Evolutionary conservation across 1,140 invertebrate genomes (phyloP).

Genomic region (Macrostomum lignano): DNA sequence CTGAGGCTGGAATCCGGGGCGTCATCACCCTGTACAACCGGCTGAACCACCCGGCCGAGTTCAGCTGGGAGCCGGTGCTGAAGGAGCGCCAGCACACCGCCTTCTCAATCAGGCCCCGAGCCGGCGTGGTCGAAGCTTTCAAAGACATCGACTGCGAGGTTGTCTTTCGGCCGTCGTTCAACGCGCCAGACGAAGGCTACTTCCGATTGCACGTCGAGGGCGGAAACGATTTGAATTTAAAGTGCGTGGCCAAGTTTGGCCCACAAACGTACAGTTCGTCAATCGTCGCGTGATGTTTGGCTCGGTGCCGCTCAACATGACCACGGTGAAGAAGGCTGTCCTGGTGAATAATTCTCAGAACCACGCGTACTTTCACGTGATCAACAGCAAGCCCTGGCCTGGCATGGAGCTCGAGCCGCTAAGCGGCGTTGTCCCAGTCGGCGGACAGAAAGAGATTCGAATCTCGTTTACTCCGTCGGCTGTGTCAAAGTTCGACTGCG

Average conservation of each 20-base stretch:
- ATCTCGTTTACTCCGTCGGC: slow-evolving; percentile 18
- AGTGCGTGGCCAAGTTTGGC: slow-evolving; percentile 23
- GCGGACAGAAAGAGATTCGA: slow-evolving; percentile 17
- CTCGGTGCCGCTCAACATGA: slow-evolving; percentile 20
- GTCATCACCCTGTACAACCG: too few relatives aligned
- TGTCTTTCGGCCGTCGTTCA: slow-evolving; percentile 25
- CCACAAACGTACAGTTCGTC: slow-evolving; percentile 16
- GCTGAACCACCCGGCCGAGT: too few relatives aligned
- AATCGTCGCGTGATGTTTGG: slow-evolving; percentile 21
- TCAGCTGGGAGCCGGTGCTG: too few relatives aligned
- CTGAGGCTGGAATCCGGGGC: too few relatives aligned
- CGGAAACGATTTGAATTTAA: slow-evolving; percentile 13
- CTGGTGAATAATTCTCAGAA: slow-evolving; percentile 20
- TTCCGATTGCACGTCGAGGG: slow-evolving; percentile 19
- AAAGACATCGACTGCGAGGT: slow-evolving; percentile 25
- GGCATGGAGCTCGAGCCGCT: slow-evolving; percentile 18
- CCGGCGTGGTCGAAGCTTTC: slow-evolving; percentile 20
- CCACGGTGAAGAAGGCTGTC: slow-evolving; percentile 15
- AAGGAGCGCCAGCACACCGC: too few relatives aligned
- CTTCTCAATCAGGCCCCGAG: slow-evolving; percentile 24
- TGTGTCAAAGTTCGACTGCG: slow-evolving; percentile 26
- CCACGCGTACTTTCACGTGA: slow-evolving; percentile 26
- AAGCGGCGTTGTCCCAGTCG: slow-evolving; percentile 22
- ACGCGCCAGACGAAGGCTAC: slow-evolving; percentile 21
- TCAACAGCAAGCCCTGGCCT: slow-evolving; percentile 15